These are phyloP conservation scores for Sinohyriopsis cumingii DNA, from an alignment of 2,888 invertebrate species.

Conservation along the genomic window DNA sequence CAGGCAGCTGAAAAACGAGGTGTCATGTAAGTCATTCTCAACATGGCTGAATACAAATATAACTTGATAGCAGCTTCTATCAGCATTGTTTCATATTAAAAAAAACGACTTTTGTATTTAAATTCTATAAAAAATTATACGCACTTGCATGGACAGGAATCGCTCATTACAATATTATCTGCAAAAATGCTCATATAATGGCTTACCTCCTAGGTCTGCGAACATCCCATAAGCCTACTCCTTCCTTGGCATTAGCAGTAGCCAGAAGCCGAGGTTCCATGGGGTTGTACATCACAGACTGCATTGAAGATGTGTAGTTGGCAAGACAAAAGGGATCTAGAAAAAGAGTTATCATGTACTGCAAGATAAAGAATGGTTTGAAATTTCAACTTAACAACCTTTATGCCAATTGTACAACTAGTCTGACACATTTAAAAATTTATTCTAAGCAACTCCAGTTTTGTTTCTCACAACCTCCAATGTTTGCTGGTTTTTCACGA, in stretches of 20 bases:
- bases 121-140: background rate
- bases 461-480: no score
- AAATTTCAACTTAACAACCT: no score
- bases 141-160: background rate
- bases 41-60: background rate
- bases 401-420: no score
- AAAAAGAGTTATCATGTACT: background rate
- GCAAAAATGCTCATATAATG: background rate
- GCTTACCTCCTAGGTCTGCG: conserved; percentile 84
- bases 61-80: background rate
- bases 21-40: background rate
- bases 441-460: no score
- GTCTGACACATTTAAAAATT: no score
- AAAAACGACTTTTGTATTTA: background rate
- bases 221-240: conserved; percentile 91
- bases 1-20: conserved; percentile 70
- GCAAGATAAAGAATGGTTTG: no score
- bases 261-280: conserved; percentile 85
- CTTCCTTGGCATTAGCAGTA: conserved; percentile 92
- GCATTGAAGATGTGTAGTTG: conserved; percentile 85
- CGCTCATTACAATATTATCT: background rate
- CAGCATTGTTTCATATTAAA: background rate
- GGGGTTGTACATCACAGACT: conserved; percentile 96
- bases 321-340: conserved; percentile 80
- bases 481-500: no score